Evolutionary conservation across 2,797 vertebrate species (phyloP).

Genomic region (Clarias laeviceps): DNA sequence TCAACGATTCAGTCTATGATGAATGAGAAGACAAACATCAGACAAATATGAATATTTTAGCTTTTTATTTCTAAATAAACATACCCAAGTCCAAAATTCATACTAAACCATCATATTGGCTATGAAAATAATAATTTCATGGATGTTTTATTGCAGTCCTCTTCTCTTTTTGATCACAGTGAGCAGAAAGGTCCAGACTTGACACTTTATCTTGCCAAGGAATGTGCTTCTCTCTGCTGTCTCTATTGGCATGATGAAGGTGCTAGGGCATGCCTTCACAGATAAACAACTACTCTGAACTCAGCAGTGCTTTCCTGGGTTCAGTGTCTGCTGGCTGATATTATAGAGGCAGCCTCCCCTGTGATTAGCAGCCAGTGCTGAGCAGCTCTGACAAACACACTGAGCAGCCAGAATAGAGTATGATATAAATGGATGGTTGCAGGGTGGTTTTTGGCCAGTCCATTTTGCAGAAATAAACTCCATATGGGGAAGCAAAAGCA

Average conservation of each 20-base stretch:
- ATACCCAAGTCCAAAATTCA: background rate
- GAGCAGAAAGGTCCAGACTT: conserved; percentile 61
- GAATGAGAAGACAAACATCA: background rate
- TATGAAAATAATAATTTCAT: conserved; percentile 19
- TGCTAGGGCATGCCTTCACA: conserved; percentile 64
- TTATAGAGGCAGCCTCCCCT: conserved; percentile 48
- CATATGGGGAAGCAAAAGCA: background rate
- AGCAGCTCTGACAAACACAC: conserved; percentile 56
- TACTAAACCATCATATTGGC: background rate
- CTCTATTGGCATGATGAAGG: conserved; percentile 68
- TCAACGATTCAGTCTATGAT: background rate
- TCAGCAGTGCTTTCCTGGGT: conserved; percentile 56
- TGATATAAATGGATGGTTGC: conserved; percentile 30
- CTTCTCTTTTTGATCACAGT: conserved; percentile 53
- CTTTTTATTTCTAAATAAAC: conserved; percentile 6
- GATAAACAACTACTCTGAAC: conserved; percentile 70
- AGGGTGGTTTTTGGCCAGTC: conserved; percentile 8
- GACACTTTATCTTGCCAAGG: conserved; percentile 66
- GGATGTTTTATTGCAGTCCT: conserved; percentile 29
- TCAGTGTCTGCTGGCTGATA: conserved; percentile 59
- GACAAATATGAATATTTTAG: background rate
- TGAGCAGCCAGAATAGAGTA: conserved; percentile 9
- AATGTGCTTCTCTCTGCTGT: conserved; percentile 59
- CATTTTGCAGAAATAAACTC: conserved; percentile 13
- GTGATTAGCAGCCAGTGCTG: conserved; percentile 62